Evolutionary conservation across 2,113 vertebrate genomes (phyloP).

Genomic region (Holacanthus passer): DNA sequence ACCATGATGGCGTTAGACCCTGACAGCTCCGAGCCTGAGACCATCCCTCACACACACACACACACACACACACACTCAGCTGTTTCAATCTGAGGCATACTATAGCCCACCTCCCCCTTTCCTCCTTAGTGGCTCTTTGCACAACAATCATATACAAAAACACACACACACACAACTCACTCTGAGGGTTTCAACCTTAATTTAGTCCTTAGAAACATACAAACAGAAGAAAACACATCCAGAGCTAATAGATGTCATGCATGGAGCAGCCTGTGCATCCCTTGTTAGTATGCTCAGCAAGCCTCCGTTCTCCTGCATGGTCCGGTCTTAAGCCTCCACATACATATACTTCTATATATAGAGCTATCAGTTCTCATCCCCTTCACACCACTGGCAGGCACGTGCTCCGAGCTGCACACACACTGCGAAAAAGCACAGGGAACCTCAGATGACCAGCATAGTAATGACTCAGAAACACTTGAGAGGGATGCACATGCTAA

Average conservation of each 20-base stretch:
- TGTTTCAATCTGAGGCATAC: constrained; percentile 51
- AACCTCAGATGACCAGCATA: constrained; percentile 58
- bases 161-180: background rate
- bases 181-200: background rate
- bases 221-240: background rate
- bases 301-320: constrained; percentile 21
- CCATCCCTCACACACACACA: constrained; percentile 2
- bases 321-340: constrained; percentile 57
- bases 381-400: constrained; percentile 67
- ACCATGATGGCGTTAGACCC: constrained; percentile 20
- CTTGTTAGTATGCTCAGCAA: constrained; percentile 33
- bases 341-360: constrained; percentile 80
- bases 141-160: constrained; percentile 5
- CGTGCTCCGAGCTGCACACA: constrained; percentile 62
- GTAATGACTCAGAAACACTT: constrained; percentile 33
- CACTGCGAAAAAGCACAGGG: constrained; percentile 23
- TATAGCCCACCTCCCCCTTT: constrained; percentile 24
- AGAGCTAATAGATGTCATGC: background rate
- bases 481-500: constrained; percentile 10
- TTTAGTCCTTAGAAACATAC: background rate
- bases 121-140: constrained; percentile 16
- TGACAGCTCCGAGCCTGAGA: constrained; percentile 30
- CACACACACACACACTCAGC: constrained; percentile 36
- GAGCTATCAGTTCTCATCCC: constrained; percentile 73
- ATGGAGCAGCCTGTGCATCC: background rate